These are phyloP conservation scores for Galeopsomyia nigrocyanea DNA, from an alignment of 2,888 invertebrate genomes.

Conservation along the genomic window DNA sequence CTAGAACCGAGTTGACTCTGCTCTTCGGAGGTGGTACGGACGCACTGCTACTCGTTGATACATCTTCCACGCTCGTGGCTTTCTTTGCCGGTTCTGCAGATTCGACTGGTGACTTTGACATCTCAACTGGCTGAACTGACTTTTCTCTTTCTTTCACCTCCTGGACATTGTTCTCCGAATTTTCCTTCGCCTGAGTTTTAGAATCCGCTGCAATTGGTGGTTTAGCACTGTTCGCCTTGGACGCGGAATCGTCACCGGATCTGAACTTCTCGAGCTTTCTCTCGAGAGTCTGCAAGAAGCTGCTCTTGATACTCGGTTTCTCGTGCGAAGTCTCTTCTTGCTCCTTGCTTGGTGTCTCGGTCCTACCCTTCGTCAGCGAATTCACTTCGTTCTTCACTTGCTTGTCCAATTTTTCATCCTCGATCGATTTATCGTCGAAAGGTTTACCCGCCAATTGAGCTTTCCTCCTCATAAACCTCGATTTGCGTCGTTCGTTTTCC, in stretches of 20 bases:
- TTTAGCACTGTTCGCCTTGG: constrained; percentile 53
- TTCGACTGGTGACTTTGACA: constrained; percentile 70
- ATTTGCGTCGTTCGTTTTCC: constrained; percentile 74
- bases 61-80: constrained; percentile 80
- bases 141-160: constrained; percentile 50
- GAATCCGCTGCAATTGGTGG: background rate
- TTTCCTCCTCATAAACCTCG: constrained; percentile 78
- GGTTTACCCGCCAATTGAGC: constrained; percentile 56
- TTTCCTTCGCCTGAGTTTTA: constrained; percentile 59
- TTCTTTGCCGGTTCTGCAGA: constrained; percentile 56
- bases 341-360: constrained; percentile 47
- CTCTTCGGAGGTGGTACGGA: constrained; percentile 72
- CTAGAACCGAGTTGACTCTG: constrained; percentile 82
- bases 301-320: constrained; percentile 66
- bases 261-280: constrained; percentile 70
- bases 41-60: constrained; percentile 69
- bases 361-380: constrained; percentile 56
- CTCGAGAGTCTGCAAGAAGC: constrained; percentile 81
- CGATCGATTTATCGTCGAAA: constrained; percentile 50
- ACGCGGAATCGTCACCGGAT: constrained; percentile 58
- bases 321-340: constrained; percentile 45
- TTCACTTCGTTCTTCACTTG: constrained; percentile 60
- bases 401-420: constrained; percentile 50
- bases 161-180: too few species aligned
- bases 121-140: constrained; percentile 57